Conservation (phyloP, 2,888 invertebrate species). For the Ornithoptera alexandrae region DNA sequence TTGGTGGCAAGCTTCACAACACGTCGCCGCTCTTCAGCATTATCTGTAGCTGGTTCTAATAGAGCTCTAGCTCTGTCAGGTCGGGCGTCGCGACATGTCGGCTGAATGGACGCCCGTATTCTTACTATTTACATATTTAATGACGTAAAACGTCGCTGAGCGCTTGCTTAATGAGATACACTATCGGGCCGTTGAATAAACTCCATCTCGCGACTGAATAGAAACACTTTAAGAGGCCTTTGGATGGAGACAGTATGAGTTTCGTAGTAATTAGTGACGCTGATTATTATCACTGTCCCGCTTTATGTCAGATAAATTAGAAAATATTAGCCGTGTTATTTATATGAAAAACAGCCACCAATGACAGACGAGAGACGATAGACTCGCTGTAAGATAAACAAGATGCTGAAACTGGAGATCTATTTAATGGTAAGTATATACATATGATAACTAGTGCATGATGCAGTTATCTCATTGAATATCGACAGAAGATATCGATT, state of each 20-base stretch:
- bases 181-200: conserved; percentile 48
- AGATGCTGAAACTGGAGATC: too few relatives aligned
- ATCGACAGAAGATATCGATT: too few relatives aligned
- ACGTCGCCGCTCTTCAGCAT: too few relatives aligned
- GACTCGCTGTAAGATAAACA: too few relatives aligned
- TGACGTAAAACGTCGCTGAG: conserved; percentile 65
- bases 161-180: conserved; percentile 68
- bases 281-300: conserved; percentile 20
- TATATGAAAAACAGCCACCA: background rate
- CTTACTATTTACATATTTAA: conserved; percentile 77
- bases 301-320: conserved; percentile 17
- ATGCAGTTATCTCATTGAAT: too few relatives aligned
- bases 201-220: conserved; percentile 33
- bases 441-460: too few relatives aligned
- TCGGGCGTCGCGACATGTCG: conserved; percentile 65
- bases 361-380: too few relatives aligned
- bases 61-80: conserved; percentile 50
- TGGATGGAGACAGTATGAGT: conserved; percentile 17
- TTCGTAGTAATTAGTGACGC: conserved; percentile 27
- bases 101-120: conserved; percentile 70
- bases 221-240: conserved; percentile 23
- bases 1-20: too few relatives aligned
- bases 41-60: conserved; percentile 33
- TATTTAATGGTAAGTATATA: too few relatives aligned
- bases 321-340: conserved; percentile 20